Evolutionary conservation across 1,140 invertebrate genomes (phyloP).

Genomic region (Halictus rubicundus): DNA sequence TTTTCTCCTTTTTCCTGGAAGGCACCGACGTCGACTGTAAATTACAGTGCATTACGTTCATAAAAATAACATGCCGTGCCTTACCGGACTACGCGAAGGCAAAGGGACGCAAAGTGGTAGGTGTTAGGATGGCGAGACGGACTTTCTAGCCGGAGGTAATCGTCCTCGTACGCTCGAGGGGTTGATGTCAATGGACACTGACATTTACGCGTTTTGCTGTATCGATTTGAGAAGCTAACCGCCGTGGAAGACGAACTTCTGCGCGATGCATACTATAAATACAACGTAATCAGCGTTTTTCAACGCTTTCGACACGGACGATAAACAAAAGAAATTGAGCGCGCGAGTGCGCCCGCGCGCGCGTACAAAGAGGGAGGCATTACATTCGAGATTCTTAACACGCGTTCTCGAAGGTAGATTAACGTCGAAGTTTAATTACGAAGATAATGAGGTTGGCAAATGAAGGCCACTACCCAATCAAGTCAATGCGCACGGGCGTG

Average conservation of each 20-base stretch:
- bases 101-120: constrained; percentile 51
- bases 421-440: constrained; percentile 19
- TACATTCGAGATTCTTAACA: neutral
- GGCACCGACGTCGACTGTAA: constrained; percentile 45
- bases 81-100: constrained; percentile 43
- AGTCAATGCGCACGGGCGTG: neutral
- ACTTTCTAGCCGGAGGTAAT: constrained; percentile 52
- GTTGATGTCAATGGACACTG: constrained; percentile 53
- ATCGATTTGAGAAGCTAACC: constrained; percentile 30
- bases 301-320: too few relatives aligned
- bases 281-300: too few relatives aligned
- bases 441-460: constrained; percentile 20
- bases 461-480: constrained; percentile 11
- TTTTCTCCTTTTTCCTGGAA: neutral
- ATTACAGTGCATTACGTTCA: constrained; percentile 44
- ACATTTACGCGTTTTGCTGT: constrained; percentile 48
- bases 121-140: constrained; percentile 48
- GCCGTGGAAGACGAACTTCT: neutral
- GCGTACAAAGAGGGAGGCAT: too few relatives aligned
- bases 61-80: constrained; percentile 60
- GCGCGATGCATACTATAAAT: too few relatives aligned
- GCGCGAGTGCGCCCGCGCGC: too few relatives aligned
- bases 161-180: constrained; percentile 30
- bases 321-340: too few relatives aligned
- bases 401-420: constrained; percentile 3